Percentiles rank a stretch among this genome's conserved stretches.
phyloP scores from a whole-genome alignment of 2,888 invertebrate genomes.

The Watsonalla binaria region DNA sequence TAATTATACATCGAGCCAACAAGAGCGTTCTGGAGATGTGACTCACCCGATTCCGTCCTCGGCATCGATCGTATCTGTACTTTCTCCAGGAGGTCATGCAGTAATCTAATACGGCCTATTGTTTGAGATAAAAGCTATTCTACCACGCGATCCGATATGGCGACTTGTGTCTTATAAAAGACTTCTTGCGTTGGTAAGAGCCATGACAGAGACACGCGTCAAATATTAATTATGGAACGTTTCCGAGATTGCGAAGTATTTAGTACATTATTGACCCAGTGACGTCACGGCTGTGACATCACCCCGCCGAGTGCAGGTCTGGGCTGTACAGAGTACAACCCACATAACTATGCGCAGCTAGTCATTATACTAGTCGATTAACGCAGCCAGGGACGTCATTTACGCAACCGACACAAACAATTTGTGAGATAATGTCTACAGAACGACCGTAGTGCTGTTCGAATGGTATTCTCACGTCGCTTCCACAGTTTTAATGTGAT shows the following conservation, averaged over 20 bases:
- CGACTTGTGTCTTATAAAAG: conserved; percentile 3
- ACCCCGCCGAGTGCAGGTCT: conserved; percentile 24
- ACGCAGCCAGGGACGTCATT: conserved; percentile 26
- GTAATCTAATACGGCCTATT: conserved; percentile 48
- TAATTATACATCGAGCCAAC: conserved; percentile 68
- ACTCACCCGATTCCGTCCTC: conserved; percentile 63
- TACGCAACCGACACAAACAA: conserved; percentile 34
- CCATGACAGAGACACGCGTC: background rate
- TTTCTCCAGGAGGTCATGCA: conserved; percentile 45
- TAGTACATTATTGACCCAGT: conserved; percentile 21
- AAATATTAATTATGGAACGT: conserved; percentile 10
- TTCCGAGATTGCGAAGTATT: conserved; percentile 18
- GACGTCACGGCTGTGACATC: conserved; percentile 47
- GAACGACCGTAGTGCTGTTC: conserved; percentile 2
- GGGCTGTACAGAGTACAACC: conserved; percentile 22
- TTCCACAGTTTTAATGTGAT: background rate
- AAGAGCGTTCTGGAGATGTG: conserved; percentile 64
- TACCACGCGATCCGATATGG: conserved; percentile 20
- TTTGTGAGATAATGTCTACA: conserved; percentile 32
- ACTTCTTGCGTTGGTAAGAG: no score
- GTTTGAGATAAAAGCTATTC: conserved; percentile 32
- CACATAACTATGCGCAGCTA: conserved; percentile 11
- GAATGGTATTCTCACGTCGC: background rate
- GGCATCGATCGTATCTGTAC: conserved; percentile 63
- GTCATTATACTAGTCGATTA: background rate